Conservation (phyloP, 2,113 vertebrate species). For the Nanorana parkeri region DNA sequence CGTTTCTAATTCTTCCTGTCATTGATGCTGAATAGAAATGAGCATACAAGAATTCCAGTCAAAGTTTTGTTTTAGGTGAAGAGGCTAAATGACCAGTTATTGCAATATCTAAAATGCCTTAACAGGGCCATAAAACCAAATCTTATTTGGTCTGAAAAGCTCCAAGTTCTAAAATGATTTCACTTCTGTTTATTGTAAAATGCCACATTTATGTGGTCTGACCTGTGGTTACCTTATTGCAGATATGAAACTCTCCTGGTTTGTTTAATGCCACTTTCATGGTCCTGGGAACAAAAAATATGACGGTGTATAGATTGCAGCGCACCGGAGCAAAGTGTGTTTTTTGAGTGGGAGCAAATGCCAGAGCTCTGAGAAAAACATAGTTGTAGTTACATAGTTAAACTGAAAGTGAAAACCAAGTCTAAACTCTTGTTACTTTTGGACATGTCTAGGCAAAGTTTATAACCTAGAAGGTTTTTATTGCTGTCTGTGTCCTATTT, state of each 20-base stretch:
- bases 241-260: conserved; percentile 45
- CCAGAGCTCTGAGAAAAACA: no score
- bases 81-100: not conserved
- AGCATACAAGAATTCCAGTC: not conserved
- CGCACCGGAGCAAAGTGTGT: not conserved
- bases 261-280: not conserved
- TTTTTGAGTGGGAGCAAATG: not conserved
- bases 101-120: not conserved
- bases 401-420: no score
- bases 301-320: not conserved
- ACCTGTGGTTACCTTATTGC: conserved; percentile 19
- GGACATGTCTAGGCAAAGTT: no score
- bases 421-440: no score
- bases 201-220: not conserved
- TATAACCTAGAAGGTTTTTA: no score
- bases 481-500: no score
- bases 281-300: conserved; percentile 9
- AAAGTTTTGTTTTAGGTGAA: not conserved
- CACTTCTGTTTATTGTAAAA: conserved; percentile 35
- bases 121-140: not conserved
- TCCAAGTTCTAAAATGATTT: conserved; percentile 4
- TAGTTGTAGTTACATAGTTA: no score
- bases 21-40: not conserved
- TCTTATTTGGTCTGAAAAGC: not conserved
- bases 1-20: not conserved